Percentiles rank a stretch among this genome's conserved stretches.
Evolutionary conservation across 1,140 invertebrate genomes (phyloP).

Genomic region (Drosophila cardini): DNA sequence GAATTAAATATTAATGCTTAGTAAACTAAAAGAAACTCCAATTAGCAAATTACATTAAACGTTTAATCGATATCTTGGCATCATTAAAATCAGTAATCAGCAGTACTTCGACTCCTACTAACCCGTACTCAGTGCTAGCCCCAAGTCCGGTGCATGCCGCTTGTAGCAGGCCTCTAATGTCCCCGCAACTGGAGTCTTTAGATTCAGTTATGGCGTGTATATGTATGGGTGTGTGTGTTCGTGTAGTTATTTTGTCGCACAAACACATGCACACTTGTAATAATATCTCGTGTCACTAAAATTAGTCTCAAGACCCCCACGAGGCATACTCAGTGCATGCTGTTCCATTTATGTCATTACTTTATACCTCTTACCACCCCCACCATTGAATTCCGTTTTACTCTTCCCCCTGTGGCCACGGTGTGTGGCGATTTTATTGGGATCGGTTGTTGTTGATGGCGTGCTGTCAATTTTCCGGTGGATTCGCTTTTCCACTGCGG

Average conservation of each 20-base stretch:
- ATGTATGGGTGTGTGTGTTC: background rate
- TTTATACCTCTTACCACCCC: conserved; percentile 40
- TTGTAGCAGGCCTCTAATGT: conserved; percentile 4
- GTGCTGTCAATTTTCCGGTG: conserved; percentile 79
- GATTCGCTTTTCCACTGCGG: conserved; percentile 40
- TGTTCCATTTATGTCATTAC: conserved; percentile 60
- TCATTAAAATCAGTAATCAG: conserved; percentile 5
- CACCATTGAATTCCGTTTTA: conserved; percentile 3
- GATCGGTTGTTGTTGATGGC: conserved; percentile 50
- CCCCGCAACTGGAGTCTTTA: conserved; percentile 43
- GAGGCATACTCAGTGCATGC: conserved; percentile 41
- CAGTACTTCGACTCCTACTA: background rate
- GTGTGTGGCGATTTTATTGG: background rate
- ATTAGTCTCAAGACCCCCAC: conserved; percentile 65
- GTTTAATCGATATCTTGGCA: conserved; percentile 3
- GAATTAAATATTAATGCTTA: background rate
- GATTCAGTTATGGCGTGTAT: conserved; percentile 35
- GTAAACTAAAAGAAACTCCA: background rate
- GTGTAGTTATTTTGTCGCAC: background rate
- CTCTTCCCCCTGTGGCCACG: background rate
- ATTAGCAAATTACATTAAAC: conserved; percentile 22
- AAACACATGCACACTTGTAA: conserved; percentile 24
- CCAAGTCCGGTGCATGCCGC: conserved; percentile 9
- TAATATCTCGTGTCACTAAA: conserved; percentile 67
- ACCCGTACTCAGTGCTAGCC: conserved; percentile 2